Conservation (phyloP, 1,140 invertebrate genomes). For the Theocolax elegans region DNA sequence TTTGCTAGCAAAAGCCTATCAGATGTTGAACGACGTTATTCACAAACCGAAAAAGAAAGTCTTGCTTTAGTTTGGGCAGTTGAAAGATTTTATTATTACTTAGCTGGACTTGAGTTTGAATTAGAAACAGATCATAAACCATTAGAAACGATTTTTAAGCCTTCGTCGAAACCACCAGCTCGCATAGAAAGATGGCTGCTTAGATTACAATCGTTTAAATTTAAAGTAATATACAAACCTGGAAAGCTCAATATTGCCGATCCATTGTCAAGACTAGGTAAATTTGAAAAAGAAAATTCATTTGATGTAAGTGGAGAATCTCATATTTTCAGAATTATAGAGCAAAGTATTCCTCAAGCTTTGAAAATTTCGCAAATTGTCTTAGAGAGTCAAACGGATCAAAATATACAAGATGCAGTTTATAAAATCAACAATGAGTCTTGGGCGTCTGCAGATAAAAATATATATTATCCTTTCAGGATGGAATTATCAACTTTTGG, state of each 20-base stretch:
- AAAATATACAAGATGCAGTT: neutral
- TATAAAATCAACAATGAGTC: neutral
- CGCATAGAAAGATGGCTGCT: conserved; percentile 58
- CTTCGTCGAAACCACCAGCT: conserved; percentile 50
- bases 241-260: conserved; percentile 56
- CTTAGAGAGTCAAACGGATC: neutral
- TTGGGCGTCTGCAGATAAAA: neutral
- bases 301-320: neutral
- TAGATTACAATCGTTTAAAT: conserved; percentile 53
- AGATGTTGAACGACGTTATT: conserved; percentile 57
- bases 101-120: conserved; percentile 56
- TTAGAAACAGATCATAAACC: conserved; percentile 59
- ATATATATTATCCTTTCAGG: neutral
- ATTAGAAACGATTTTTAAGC: conserved; percentile 44
- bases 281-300: neutral
- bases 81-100: conserved; percentile 55
- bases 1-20: conserved; percentile 60
- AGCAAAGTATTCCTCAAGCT: neutral
- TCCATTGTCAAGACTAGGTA: conserved; percentile 50
- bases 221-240: conserved; percentile 52
- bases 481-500: neutral
- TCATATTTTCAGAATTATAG: neutral
- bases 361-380: neutral
- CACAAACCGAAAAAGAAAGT: conserved; percentile 61
- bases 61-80: conserved; percentile 46